These are phyloP conservation scores for Butorides virescens DNA, from an alignment of 2,113 vertebrate genomes.

Conservation along the genomic window DNA sequence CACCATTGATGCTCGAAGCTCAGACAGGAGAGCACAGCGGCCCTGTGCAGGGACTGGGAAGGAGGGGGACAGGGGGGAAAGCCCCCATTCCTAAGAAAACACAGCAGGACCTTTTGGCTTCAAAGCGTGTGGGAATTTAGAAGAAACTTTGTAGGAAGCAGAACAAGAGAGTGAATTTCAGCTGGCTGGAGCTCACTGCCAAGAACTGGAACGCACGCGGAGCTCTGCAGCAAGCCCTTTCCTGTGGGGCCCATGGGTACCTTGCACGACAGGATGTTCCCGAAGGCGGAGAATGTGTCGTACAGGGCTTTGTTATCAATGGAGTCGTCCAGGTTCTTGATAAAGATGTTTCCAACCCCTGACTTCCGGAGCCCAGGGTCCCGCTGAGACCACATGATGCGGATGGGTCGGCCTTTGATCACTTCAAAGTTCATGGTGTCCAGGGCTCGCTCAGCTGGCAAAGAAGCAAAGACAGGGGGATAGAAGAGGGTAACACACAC, in stretches of 20 bases:
- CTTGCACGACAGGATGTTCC: constrained; percentile 98
- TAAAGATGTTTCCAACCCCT: constrained; percentile 95
- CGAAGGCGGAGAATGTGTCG: constrained; percentile 95
- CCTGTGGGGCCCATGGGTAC: constrained; percentile 47
- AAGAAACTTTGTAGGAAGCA: background rate
- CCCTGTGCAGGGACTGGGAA: background rate
- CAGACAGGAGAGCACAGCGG: background rate
- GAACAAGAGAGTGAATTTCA: background rate
- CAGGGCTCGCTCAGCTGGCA: constrained; percentile 93
- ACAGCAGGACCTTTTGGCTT: background rate
- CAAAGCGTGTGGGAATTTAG: background rate
- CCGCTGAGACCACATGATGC: constrained; percentile 99
- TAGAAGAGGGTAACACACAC: background rate
- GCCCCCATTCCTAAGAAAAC: background rate
- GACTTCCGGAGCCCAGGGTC: constrained; percentile 95
- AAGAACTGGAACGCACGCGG: background rate
- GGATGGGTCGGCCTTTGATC: constrained; percentile 92
- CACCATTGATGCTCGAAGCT: background rate
- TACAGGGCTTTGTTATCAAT: constrained; percentile 98
- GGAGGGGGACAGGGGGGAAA: background rate
- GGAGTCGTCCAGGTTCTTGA: constrained; percentile 98
- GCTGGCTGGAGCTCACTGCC: background rate
- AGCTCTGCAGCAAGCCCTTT: background rate
- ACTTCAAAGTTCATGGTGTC: constrained; percentile 99
- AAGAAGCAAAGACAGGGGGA: background rate